phyloP scores from a whole-genome alignment of 2,888 invertebrate genomes.

The Apotomis capreana region DNA sequence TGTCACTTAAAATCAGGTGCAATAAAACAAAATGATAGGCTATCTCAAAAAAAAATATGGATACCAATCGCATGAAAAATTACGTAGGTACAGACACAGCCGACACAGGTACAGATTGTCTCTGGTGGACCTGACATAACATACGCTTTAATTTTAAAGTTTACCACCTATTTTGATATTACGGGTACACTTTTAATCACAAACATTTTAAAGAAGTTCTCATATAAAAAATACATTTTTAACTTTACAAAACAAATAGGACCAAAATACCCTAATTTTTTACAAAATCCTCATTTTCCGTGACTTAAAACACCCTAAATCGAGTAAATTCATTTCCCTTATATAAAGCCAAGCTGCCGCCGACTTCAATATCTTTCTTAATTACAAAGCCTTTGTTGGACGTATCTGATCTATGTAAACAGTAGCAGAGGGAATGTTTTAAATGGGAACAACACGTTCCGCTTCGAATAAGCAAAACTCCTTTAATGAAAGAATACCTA shows the following conservation, averaged over 20 bases:
- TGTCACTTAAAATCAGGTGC: too few species aligned
- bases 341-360: slow-evolving; percentile 81
- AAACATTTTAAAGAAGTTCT: not conserved
- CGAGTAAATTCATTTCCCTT: slow-evolving; percentile 80
- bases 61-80: too few species aligned
- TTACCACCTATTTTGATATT: too few species aligned
- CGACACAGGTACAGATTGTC: too few species aligned
- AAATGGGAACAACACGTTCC: slow-evolving; percentile 81
- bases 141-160: too few species aligned
- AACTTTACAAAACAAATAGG: not conserved
- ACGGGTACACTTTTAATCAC: too few species aligned
- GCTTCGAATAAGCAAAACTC: slow-evolving; percentile 76
- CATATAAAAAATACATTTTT: too few species aligned
- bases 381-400: slow-evolving; percentile 84
- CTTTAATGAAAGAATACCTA: slow-evolving; percentile 73
- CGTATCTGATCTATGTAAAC: slow-evolving; percentile 84
- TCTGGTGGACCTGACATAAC: too few species aligned
- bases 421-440: slow-evolving; percentile 79
- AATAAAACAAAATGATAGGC: too few species aligned
- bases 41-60: too few species aligned
- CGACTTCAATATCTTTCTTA: slow-evolving; percentile 83
- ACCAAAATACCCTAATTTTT: slow-evolving; percentile 43
- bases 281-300: slow-evolving; percentile 55
- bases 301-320: slow-evolving; percentile 76
- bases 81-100: too few species aligned